phyloP scores from a whole-genome alignment of 2,113 vertebrate genomes.

The Aegotheles bennettii region DNA sequence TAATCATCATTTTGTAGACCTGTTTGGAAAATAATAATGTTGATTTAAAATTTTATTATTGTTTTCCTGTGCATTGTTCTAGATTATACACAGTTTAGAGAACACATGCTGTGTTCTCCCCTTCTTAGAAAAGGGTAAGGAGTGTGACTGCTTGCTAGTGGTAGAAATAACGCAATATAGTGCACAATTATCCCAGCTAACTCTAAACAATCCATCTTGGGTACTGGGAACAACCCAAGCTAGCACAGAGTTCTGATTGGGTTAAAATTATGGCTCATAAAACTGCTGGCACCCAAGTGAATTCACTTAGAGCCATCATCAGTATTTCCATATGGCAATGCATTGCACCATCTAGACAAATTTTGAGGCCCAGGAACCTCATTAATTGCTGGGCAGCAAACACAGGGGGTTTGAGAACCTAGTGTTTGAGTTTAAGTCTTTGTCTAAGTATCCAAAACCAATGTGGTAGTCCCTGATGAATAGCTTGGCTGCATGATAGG shows the following conservation, averaged over 20 bases:
- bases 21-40: background rate
- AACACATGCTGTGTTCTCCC: background rate
- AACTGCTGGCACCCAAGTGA: background rate
- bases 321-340: background rate
- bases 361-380: background rate
- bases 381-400: background rate
- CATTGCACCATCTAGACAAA: background rate
- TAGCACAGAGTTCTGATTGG: background rate
- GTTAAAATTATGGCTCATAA: background rate
- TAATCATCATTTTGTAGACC: background rate
- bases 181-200: background rate
- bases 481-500: background rate
- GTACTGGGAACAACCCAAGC: background rate
- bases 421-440: background rate
- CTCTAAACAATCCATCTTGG: background rate
- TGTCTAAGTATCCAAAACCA: background rate
- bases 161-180: background rate
- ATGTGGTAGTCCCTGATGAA: background rate
- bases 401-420: background rate
- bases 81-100: background rate
- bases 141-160: fast-evolving
- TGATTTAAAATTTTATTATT: background rate
- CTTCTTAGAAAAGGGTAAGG: background rate
- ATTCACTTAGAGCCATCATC: background rate
- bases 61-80: background rate